Evolutionary conservation across 1,140 invertebrate genomes (phyloP), one percentile per base, ranked within the genome.

Genomic region (Papilio dardanus): DNA sequence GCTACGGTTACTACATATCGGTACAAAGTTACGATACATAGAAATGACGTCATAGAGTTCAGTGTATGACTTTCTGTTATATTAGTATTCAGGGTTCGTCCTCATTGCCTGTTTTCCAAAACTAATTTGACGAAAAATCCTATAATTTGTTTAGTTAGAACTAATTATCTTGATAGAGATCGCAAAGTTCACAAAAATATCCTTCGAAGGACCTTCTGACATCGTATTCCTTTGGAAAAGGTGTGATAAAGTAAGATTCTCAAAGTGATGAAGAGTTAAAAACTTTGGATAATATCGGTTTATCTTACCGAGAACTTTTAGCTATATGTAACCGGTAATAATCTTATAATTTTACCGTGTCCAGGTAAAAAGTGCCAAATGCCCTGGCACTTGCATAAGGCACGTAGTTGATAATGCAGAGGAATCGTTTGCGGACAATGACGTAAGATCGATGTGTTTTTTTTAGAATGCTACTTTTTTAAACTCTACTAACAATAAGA

Each of bases 391-490:
- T 79, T 80, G 75, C 81, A 80, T 82, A 79, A 83, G 81, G 80
- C 84, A 85, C 82, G 82, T 82, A 83, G 77, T 79, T 71, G 58
- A 82, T 77, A 58, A 77, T 58, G 58, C 28, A 65, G 67, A 58
- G 50, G 68, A 81, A 79, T 83, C 69, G 77, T 81, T 83, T 75
- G 75, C 71, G 74, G 75, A 79, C 80, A 83, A 86, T 77, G 80
- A 80, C 66, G 71, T 66, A 87, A 87, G 88, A 89, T 89, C 85
- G 86, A 89, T 89, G 88, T 66, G 75, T 31, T 84, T 87, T 89
- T 89, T 88, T 86, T 78, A 73, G 68, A 78, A 78, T 71, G 71
- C 74, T 50, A 80, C 71, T 76, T 77, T 83, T 87, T 84, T 82
- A 77, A 58, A 69, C 21, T 40, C 68, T 35, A 31, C 75, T 28